These are phyloP conservation scores for Poliocrania exsul DNA, from an alignment of 2,797 vertebrate genomes.

Conservation along the genomic window DNA sequence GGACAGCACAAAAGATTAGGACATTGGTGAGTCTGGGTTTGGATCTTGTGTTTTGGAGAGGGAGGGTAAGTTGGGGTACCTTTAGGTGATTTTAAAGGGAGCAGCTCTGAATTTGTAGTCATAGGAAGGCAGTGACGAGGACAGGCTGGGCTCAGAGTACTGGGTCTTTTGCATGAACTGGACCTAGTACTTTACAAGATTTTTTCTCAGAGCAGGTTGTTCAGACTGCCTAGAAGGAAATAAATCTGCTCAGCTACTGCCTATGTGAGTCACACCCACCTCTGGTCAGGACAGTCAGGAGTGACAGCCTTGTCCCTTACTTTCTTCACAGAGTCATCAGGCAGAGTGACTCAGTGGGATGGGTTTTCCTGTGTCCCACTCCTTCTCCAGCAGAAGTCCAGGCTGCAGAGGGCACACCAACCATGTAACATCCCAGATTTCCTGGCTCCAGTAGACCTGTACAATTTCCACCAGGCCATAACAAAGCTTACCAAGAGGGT, in stretches of 20 bases:
- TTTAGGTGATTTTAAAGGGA: background rate
- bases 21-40: background rate
- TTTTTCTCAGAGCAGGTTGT: background rate
- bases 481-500: background rate
- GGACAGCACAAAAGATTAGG: background rate
- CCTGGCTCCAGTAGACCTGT: background rate
- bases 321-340: conserved; percentile 11
- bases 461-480: background rate
- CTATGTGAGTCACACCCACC: background rate
- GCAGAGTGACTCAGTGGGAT: background rate
- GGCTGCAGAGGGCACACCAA: background rate
- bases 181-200: background rate
- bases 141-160: background rate
- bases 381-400: background rate
- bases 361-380: background rate
- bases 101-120: background rate
- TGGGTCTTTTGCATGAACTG: background rate
- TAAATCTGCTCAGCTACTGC: background rate
- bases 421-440: background rate
- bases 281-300: background rate
- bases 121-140: background rate
- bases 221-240: background rate
- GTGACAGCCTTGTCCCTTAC: background rate
- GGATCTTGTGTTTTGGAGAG: background rate
- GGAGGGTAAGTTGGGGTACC: background rate